Percentiles rank a stretch among this genome's conserved stretches.
phyloP scores from a whole-genome alignment of 1,140 invertebrate genomes.

The Lepidotrigona ventralis region DNA sequence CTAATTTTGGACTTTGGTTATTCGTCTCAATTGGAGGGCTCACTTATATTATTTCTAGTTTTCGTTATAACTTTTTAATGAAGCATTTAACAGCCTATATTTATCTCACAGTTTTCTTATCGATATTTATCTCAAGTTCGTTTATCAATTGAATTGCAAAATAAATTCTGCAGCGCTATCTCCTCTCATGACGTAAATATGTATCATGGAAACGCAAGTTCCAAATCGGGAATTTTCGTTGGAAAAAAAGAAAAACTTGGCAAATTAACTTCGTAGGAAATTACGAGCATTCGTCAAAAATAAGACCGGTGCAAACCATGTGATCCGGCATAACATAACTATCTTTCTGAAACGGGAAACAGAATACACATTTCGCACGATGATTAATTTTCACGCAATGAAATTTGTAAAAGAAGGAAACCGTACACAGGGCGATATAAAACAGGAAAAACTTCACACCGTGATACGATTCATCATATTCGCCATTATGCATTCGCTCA shows the following conservation, averaged over 20 bases:
- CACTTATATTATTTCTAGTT: too few species aligned
- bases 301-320: background rate
- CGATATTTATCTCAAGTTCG: too few species aligned
- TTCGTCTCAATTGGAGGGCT: too few species aligned
- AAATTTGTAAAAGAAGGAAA: background rate
- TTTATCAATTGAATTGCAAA: background rate
- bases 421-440: background rate
- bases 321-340: background rate
- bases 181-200: background rate
- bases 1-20: too few species aligned
- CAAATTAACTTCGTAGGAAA: background rate
- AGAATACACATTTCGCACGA: background rate
- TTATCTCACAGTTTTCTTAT: too few species aligned
- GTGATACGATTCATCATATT: background rate
- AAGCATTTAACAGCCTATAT: too few species aligned
- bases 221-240: background rate
- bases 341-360: background rate
- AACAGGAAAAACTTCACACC: background rate
- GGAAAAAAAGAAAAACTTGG: background rate
- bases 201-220: background rate
- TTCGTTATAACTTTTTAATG: too few species aligned
- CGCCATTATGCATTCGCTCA: background rate
- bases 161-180: background rate
- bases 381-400: background rate
- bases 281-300: background rate